These are phyloP conservation scores for Eupithecia inturbata DNA, from an alignment of 2,888 invertebrate genomes.

Conservation along the genomic window DNA sequence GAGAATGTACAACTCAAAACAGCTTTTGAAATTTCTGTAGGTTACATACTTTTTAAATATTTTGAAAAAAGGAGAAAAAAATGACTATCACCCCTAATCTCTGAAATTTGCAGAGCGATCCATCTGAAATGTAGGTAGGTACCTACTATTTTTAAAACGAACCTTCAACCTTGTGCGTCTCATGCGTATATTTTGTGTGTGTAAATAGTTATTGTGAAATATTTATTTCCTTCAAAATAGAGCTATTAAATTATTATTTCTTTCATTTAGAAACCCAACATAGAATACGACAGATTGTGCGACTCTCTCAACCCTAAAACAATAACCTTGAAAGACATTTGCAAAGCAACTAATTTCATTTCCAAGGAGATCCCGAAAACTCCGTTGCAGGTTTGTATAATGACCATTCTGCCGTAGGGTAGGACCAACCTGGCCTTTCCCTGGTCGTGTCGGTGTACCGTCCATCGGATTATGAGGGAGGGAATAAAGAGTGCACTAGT, in stretches of 20 bases:
- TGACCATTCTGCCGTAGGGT: not conserved
- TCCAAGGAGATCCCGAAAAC: constrained; percentile 78
- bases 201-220: too few relatives aligned
- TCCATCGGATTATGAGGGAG: not conserved
- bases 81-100: too few relatives aligned
- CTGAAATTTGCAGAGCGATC: too few relatives aligned
- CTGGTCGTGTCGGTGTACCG: not conserved
- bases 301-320: constrained; percentile 62
- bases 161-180: too few relatives aligned
- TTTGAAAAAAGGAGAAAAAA: too few relatives aligned
- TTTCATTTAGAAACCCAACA: constrained; percentile 51
- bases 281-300: constrained; percentile 57
- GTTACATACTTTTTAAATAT: too few relatives aligned
- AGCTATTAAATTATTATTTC: not conserved
- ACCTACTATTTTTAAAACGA: too few relatives aligned
- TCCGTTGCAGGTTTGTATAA: constrained; percentile 42
- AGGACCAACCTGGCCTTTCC: not conserved
- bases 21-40: too few relatives aligned
- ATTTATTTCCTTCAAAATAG: too few relatives aligned
- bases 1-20: too few relatives aligned
- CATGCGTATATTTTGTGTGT: too few relatives aligned
- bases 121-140: too few relatives aligned
- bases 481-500: not conserved
- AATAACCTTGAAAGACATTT: constrained; percentile 82
- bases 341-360: constrained; percentile 84